Percentiles rank a stretch among this genome's conserved stretches.
These are phyloP conservation scores for Dinothrombium tinctorium DNA, from an alignment of 1,140 invertebrate species.

Conservation along the genomic window DNA sequence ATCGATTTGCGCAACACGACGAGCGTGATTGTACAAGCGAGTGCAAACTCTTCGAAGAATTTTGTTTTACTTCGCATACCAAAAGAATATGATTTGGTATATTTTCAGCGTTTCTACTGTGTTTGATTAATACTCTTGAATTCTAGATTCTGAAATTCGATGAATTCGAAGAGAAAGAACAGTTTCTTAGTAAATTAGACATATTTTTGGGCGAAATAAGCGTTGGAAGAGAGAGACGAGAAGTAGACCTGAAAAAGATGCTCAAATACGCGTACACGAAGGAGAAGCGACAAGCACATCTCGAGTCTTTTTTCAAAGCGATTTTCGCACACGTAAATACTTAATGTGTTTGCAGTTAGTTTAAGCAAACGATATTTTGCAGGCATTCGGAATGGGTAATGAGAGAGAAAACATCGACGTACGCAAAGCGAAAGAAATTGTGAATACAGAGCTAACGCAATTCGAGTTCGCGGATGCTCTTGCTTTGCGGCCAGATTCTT, in stretches of 20 bases:
- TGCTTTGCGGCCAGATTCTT: conserved; percentile 27
- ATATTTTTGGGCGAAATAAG: conserved; percentile 17
- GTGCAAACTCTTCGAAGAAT: conserved; percentile 7
- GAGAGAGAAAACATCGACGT: conserved; percentile 23
- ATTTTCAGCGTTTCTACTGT: too few relatives aligned
- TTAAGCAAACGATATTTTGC: conserved; percentile 8
- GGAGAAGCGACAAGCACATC: conserved; percentile 22
- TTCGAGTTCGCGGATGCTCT: conserved; percentile 35
- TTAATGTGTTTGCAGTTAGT: background rate
- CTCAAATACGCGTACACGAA: conserved; percentile 23
- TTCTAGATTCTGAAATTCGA: conserved; percentile 23
- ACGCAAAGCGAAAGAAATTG: conserved; percentile 23
- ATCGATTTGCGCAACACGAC: conserved; percentile 19
- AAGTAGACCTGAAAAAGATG: conserved; percentile 17
- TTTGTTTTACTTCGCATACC: conserved; percentile 28
- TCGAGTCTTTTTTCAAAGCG: conserved; percentile 29
- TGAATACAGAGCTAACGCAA: conserved; percentile 27
- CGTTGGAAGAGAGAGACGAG: conserved; percentile 13
- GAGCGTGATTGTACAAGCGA: conserved; percentile 17
- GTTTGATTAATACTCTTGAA: too few relatives aligned
- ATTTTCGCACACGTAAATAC: conserved; percentile 25
- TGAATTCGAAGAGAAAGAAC: conserved; percentile 16
- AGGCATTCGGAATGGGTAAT: conserved; percentile 23
- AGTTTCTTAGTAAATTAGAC: conserved; percentile 20
- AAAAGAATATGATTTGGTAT: conserved; percentile 33